Percentiles rank a stretch among this genome's conserved stretches.
phyloP scores from a whole-genome alignment of 2,888 invertebrate species.

The Thysanoteuthis rhombus region DNA sequence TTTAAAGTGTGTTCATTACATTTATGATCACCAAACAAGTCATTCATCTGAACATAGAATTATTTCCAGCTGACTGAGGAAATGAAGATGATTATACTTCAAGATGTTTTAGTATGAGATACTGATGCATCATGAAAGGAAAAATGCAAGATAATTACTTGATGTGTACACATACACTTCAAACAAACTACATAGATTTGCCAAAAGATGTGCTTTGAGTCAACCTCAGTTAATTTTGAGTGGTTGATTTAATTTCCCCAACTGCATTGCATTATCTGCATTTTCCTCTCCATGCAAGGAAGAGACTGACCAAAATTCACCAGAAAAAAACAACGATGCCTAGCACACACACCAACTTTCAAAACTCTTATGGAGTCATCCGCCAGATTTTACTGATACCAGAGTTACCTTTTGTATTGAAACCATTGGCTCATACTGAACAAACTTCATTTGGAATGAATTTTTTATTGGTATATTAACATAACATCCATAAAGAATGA shows the following conservation, averaged over 20 bases:
- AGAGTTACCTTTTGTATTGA: background rate
- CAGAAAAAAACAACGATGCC: background rate
- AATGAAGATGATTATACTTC: too few species aligned
- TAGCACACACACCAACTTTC: too few species aligned
- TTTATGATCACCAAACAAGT: too few species aligned
- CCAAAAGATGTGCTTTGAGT: background rate
- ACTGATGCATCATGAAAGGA: too few species aligned
- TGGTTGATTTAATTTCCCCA: background rate
- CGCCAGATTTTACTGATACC: background rate
- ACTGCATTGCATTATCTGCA: background rate
- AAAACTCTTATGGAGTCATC: background rate
- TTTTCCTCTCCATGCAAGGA: background rate
- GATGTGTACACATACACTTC: background rate
- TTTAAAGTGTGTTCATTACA: too few species aligned
- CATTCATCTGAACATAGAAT: too few species aligned
- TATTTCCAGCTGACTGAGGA: too few species aligned
- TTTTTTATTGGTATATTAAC: too few species aligned
- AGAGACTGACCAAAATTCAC: background rate
- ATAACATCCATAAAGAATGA: too few species aligned
- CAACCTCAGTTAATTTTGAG: background rate
- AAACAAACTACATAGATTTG: background rate
- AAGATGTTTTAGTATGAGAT: too few species aligned
- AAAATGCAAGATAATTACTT: background rate
- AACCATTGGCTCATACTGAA: too few species aligned
- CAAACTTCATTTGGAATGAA: too few species aligned